These are phyloP conservation scores for Melieria picta DNA, from an alignment of 2,888 invertebrate genomes.

Conservation along the genomic window DNA sequence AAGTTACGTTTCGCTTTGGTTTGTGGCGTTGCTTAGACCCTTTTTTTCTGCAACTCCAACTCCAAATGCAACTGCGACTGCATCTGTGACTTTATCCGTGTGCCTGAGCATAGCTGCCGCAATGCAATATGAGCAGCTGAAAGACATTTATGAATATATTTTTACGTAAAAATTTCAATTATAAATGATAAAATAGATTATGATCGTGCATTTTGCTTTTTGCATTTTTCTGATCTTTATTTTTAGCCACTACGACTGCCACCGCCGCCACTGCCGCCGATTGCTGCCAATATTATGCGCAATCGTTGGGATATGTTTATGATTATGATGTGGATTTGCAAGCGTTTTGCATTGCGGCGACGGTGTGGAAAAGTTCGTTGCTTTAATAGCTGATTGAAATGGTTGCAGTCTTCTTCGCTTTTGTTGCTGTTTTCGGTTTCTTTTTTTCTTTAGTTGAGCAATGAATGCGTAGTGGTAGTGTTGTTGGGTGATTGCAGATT, in stretches of 20 bases:
- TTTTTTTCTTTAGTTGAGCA: no score
- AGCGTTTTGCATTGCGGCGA: no score
- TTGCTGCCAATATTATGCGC: no score
- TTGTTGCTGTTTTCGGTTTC: no score
- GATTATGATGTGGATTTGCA: no score
- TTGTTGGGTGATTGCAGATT: no score
- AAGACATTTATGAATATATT: conserved; percentile 50
- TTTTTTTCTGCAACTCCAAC: conserved; percentile 7
- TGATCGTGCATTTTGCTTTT: conserved; percentile 45
- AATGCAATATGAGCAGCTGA: conserved; percentile 41
- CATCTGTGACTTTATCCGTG: no score
- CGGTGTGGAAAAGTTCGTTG: no score
- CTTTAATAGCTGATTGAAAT: no score
- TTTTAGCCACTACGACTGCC: conserved; percentile 11
- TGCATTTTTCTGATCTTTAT: conserved; percentile 23
- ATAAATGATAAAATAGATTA: conserved; percentile 51
- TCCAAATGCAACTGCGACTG: neutral
- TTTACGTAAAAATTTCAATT: conserved; percentile 52
- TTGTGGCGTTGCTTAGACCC: conserved; percentile 9
- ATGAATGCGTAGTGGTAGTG: no score
- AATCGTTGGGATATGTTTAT: no score
- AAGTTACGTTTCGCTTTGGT: conserved; percentile 19
- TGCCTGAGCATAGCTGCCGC: neutral
- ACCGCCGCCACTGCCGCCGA: neutral
- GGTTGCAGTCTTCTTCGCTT: no score